Base-by-base conservation (phyloP, 64 coral and sea anemone species). In the Dendrophyllia cribrosa region DNA sequence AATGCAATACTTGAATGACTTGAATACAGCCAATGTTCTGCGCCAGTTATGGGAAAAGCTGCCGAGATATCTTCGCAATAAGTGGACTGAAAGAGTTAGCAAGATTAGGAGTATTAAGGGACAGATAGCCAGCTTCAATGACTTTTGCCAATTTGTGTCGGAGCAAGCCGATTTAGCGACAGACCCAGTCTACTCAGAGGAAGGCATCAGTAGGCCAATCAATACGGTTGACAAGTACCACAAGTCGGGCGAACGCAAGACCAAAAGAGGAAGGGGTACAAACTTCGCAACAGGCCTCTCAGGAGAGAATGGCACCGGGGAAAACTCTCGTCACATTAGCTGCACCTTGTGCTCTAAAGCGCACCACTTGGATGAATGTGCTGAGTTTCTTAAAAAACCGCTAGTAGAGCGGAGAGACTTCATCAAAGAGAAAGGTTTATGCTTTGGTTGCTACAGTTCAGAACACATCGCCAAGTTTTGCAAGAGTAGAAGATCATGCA, bases 31-130 rank as follows among this genome's bases (percentile, higher is more conserved):
- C 9, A 50, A 80, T 25, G 90, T 96, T 19, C 26, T 96, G 19
- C 48, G 87, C 59, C 90, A 90, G 44, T 70, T 96, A 9, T 93
- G 91, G 91, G 91, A 93, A 16, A 96, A 90, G 55, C 24, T 90
- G 20, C 87, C 81, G 7, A 19, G 87, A 61, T 80, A 93, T 43
- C 72, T 96, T 8, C 78, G 95, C 7, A 80, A 19, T 49, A 93
- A 90, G 55, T 93, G 91, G 95, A 89, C 62, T 0, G 87, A 96
- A 66, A 77, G 87, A 66, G 87, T 75, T 1, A 90, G 47, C 24
- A 89, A 86, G 51, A 96, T 89, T 23, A 93, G 58, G 21, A 76
- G 34, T 5, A 43, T 60, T 3, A 83, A 73, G 4, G 43, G 26
- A 78, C 76, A 79, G 75, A 89, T 86, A 61, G 59, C 90, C 25